Evolutionary conservation across 2,797 vertebrate genomes (phyloP), one percentile per base, ranked within the genome.

Genomic region (Cyclura pinguis): DNA sequence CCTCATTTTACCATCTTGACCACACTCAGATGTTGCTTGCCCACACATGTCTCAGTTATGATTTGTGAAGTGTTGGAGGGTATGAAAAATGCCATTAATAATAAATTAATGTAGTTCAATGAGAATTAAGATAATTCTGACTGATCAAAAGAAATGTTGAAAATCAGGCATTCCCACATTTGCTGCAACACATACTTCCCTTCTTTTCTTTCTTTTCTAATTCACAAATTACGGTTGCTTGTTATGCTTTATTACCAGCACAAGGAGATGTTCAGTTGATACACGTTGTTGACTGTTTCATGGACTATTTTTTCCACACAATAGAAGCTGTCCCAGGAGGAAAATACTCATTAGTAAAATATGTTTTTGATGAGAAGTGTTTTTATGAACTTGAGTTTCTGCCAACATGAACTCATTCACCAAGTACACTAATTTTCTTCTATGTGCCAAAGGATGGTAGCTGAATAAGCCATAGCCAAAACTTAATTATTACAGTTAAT

Each of bases 321-420:
- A 29, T 29, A 1, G 7, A 13, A 78, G 38, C 18, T 2, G 5
- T 35, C 87, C 80, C 35, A 24, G 80, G 0, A 62, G 77, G 59
- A 89, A 91, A 93, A 88, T 88, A 74, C 93, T 95, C 87, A 72
- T 93, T 83, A 92, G 55, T 52, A 92, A 90, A 92, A 90, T 14
- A 84, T 0, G 10, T 52, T 74, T 91, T 84, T 80, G 24, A 78
- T 1, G 77, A 90, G 85, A 82, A 78, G 42, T 88, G 50, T 9
- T 91, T 73, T 84, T 92, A 55, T 57, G 52, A 55, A 35, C n/a
- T 6, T 88, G 86, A 87, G 67, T 73, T 57, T 84, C 14, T 88
- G 88, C 85, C 89, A 91, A 35, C 0, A 0, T 0, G 47, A 83
- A 83, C 50, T 80, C 67, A 83, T 42, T 13, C 90, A 83, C 82